A percentile compares a stretch with the other conserved stretches of the same genome.
Conservation (phyloP, 2,113 vertebrate species). For the Chrysemys picta region DNA sequence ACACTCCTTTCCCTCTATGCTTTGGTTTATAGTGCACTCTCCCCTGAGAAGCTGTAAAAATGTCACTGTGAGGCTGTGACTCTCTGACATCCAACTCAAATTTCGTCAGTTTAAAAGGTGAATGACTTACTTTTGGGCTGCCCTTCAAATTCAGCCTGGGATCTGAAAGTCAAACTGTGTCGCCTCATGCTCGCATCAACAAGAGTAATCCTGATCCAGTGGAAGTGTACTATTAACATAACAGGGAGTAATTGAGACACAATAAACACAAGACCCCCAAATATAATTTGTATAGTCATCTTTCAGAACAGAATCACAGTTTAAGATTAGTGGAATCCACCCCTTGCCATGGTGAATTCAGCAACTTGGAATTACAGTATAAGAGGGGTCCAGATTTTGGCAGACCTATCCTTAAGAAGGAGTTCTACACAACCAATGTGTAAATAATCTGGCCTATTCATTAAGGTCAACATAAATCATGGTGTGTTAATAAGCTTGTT, state of each 20-base stretch:
- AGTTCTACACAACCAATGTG: neutral
- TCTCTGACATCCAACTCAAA: neutral
- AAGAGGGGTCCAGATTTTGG: neutral
- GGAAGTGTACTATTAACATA: neutral
- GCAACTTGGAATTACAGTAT: neutral
- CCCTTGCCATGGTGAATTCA: neutral
- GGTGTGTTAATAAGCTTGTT: neutral
- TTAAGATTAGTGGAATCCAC: neutral
- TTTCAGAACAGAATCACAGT: neutral
- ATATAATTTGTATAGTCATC: neutral
- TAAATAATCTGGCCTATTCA: neutral
- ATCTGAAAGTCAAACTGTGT: neutral
- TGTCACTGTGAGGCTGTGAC: neutral
- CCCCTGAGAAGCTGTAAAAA: neutral
- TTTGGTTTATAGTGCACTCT: neutral
- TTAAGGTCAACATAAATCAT: neutral
- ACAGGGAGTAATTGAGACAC: neutral
- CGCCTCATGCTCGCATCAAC: accelerated
- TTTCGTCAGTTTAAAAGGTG: neutral
- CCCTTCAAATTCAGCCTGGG: neutral
- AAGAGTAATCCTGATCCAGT: neutral
- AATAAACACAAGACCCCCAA: neutral
- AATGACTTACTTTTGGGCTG: neutral
- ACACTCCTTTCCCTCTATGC: neutral
- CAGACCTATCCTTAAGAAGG: neutral